Percentiles rank a stretch among this genome's conserved stretches.
Evolutionary conservation across 2,113 vertebrate genomes (phyloP).

Genomic region (Lepus europaeus): DNA sequence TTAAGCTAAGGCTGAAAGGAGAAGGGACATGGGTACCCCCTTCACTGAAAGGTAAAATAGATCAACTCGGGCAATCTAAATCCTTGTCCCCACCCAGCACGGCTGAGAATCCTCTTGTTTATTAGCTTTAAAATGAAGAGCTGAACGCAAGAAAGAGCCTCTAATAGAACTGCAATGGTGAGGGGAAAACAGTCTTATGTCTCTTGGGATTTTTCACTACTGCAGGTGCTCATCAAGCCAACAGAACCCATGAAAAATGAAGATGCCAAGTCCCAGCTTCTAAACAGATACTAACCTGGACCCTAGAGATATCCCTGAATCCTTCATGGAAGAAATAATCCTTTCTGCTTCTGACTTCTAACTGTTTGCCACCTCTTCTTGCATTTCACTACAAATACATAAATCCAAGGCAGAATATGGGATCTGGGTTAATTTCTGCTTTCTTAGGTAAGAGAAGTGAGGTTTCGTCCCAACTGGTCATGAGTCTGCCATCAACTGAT

Average conservation of each 20-base stretch:
- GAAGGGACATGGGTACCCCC: background rate
- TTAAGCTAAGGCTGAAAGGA: background rate
- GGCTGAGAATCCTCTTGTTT: background rate
- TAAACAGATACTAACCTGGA: background rate
- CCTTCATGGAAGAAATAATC: background rate
- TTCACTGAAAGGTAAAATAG: background rate
- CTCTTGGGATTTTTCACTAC: background rate
- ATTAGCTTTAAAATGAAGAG: background rate
- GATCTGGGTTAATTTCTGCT: slow-evolving; percentile 36
- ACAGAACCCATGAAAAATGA: background rate
- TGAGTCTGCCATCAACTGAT: background rate
- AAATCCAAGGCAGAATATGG: background rate
- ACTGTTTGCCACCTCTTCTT: background rate
- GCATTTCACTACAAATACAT: background rate
- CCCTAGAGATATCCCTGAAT: background rate
- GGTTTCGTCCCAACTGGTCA: background rate
- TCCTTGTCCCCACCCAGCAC: background rate
- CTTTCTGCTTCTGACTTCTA: slow-evolving; percentile 28
- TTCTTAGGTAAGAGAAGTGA: background rate
- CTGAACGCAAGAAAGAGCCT: background rate
- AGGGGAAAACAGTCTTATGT: background rate
- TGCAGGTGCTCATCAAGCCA: background rate
- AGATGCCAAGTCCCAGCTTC: background rate
- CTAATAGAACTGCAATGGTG: background rate
- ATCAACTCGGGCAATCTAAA: background rate